Evolutionary conservation across 2,113 vertebrate species (phyloP).

Genomic region (Taurulus bubalis): DNA sequence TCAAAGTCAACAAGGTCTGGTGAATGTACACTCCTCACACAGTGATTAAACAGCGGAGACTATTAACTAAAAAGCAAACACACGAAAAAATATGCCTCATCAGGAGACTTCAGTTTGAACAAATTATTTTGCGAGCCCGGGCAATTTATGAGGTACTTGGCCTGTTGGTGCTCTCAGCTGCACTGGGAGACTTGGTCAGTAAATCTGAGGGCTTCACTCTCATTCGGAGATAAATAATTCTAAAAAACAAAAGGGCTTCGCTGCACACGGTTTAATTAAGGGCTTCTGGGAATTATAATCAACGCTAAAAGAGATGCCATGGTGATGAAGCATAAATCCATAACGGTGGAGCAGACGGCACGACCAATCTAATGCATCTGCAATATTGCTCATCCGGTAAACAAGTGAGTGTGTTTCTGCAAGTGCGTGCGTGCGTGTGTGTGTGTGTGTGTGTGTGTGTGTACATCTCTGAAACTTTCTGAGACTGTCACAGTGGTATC

Average conservation of each 20-base stretch:
- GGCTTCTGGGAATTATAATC: slow-evolving; percentile 81
- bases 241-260: slow-evolving; percentile 43
- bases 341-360: slow-evolving; percentile 64
- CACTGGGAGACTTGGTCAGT: slow-evolving; percentile 55
- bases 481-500: slow-evolving; percentile 5
- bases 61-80: slow-evolving; percentile 28
- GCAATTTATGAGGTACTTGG: slow-evolving; percentile 62
- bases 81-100: slow-evolving; percentile 46
- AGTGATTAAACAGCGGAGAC: slow-evolving; percentile 23
- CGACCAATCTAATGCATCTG: slow-evolving; percentile 64
- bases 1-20: slow-evolving; percentile 38
- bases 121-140: slow-evolving; percentile 49
- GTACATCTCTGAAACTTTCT: slow-evolving; percentile 8
- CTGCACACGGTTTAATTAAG: slow-evolving; percentile 78
- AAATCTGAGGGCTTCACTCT: slow-evolving; percentile 68
- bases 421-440: slow-evolving; percentile 27
- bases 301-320: slow-evolving; percentile 75
- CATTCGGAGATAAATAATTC: slow-evolving; percentile 74
- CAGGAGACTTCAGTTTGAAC: slow-evolving; percentile 51
- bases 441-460: slow-evolving; percentile 27
- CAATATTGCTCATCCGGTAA: slow-evolving; percentile 69
- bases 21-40: slow-evolving; percentile 1
- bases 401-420: slow-evolving; percentile 50
- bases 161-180: slow-evolving; percentile 36
- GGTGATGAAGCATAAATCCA: slow-evolving; percentile 81